Evolutionary conservation across 2,797 vertebrate species (phyloP).

Genomic region (Hephaestus fuliginosus): DNA sequence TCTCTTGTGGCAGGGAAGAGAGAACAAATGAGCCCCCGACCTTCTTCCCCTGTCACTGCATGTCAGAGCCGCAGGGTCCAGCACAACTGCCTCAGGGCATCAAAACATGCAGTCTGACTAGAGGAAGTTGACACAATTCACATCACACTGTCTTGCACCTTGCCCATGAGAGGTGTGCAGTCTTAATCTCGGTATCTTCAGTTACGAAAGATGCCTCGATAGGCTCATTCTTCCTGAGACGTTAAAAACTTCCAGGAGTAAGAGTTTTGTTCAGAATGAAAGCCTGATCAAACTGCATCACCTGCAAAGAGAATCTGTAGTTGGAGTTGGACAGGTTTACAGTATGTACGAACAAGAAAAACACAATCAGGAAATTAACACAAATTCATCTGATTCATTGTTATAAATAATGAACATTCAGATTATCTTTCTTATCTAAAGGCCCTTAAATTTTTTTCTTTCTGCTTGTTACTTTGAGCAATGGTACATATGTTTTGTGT

Average conservation of each 20-base stretch:
- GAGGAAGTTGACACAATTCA: conserved; percentile 6
- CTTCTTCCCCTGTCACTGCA: conserved; percentile 1
- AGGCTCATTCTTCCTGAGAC: background rate
- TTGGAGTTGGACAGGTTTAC: background rate
- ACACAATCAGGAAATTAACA: background rate
- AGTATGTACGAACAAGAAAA: background rate
- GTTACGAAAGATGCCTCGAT: background rate
- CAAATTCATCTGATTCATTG: background rate
- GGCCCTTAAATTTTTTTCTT: background rate
- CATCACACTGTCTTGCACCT: background rate
- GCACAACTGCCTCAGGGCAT: background rate
- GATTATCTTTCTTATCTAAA: background rate
- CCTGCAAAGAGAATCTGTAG: background rate
- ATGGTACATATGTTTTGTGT: background rate
- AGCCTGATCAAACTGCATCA: background rate
- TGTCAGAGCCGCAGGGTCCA: background rate
- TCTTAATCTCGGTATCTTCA: background rate
- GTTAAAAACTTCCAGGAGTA: background rate
- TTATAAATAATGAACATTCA: background rate
- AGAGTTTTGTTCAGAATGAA: background rate
- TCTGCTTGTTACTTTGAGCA: background rate
- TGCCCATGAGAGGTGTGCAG: background rate
- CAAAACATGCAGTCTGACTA: background rate
- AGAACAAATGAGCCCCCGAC: background rate
- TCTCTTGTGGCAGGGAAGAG: background rate